A percentile compares a stretch with the other conserved stretches of the same genome.
Conservation (phyloP, 2,113 vertebrate genomes). For the Ascaphus truei region DNA sequence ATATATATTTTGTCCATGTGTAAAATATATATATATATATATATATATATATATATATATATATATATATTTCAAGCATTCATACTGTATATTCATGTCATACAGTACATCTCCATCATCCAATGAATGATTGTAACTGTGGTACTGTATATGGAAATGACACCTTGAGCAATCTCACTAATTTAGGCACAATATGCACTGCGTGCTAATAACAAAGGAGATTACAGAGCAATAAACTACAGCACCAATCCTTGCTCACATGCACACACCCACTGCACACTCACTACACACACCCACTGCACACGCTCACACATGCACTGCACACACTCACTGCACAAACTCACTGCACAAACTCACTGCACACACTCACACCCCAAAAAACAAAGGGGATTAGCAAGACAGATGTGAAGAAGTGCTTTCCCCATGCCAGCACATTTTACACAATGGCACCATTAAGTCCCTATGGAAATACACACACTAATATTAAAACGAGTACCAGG, state of each 20-base stretch:
- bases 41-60: no score
- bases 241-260: background rate
- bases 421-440: background rate
- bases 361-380: no score
- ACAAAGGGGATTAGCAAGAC: slow-evolving; percentile 1
- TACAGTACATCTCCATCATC: no score
- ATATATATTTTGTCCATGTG: no score
- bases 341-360: no score
- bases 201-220: slow-evolving; percentile 21
- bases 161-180: no score
- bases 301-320: background rate
- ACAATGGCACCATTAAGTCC: background rate
- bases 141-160: no score
- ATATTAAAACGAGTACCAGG: no score
- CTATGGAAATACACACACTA: background rate
- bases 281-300: background rate
- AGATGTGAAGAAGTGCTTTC: background rate
- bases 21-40: no score
- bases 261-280: background rate
- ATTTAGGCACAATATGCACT: background rate
- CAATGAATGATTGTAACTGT: no score
- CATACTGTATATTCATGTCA: no score
- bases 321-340: background rate
- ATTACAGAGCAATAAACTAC: slow-evolving; percentile 5
- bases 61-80: no score